A percentile compares a stretch with the other conserved stretches of the same genome.
Conservation (phyloP, 2,888 invertebrate genomes). For the Meloe dianella region DNA sequence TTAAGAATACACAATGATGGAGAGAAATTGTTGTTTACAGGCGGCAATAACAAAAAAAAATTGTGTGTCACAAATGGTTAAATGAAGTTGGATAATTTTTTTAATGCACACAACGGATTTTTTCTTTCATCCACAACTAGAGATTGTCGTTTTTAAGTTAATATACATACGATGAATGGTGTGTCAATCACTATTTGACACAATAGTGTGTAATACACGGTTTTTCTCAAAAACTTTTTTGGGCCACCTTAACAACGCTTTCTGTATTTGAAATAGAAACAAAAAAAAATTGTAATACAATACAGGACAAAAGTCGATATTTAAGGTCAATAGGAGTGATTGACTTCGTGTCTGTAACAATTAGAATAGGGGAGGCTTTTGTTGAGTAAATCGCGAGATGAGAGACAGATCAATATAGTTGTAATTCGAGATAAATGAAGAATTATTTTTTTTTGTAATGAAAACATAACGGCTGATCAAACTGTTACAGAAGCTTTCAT, state of each 20-base stretch:
- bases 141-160: neutral
- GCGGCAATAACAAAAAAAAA: neutral
- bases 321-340: conserved; percentile 24
- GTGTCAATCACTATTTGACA: conserved; percentile 1
- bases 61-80: neutral
- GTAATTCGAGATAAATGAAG: conserved; percentile 11
- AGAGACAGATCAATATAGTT: conserved; percentile 10
- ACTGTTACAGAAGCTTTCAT: neutral
- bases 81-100: neutral
- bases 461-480: conserved; percentile 9
- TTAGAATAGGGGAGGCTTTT: conserved; percentile 17
- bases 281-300: conserved; percentile 18
- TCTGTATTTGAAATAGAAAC: neutral
- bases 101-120: neutral
- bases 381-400: conserved; percentile 10
- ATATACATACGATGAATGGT: conserved; percentile 3
- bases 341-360: conserved; percentile 24
- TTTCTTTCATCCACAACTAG: neutral
- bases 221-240: neutral
- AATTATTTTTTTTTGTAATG: neutral
- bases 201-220: neutral
- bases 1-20: neutral
- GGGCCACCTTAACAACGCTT: no score
- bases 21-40: neutral
- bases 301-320: conserved; percentile 26